Evolutionary conservation across 2,888 invertebrate genomes (phyloP).

Genomic region (Mythimna vitellina): DNA sequence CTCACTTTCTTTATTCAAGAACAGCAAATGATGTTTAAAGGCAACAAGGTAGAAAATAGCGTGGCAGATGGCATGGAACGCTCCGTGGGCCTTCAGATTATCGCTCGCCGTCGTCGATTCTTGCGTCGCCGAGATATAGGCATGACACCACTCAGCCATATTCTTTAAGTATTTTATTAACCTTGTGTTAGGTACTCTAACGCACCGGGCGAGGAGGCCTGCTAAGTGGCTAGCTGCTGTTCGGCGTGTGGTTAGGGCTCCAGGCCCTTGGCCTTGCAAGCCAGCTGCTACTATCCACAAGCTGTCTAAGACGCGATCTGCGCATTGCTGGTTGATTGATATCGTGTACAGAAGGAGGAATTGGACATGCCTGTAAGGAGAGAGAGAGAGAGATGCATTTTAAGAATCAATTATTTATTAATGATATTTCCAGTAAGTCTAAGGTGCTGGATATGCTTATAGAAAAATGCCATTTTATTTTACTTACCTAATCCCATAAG

Average conservation of each 20-base stretch:
- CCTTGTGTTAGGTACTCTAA: constrained; percentile 82
- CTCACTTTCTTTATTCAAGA: constrained; percentile 94
- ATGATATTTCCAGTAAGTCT: too few species aligned
- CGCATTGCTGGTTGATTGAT: constrained; percentile 86
- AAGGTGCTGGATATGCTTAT: too few species aligned
- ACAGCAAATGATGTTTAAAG: constrained; percentile 96
- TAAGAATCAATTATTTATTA: too few species aligned
- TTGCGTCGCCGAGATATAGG: constrained; percentile 93
- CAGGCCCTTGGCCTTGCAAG: constrained; percentile 79
- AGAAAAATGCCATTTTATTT: neutral
- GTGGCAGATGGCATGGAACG: constrained; percentile 98
- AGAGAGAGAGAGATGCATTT: neutral
- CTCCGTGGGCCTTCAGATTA: constrained; percentile 93
- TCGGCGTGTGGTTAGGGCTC: constrained; percentile 81
- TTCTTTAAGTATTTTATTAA: constrained; percentile 90
- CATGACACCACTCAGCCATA: constrained; percentile 96
- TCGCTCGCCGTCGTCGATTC: constrained; percentile 85
- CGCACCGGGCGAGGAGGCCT: constrained; percentile 85
- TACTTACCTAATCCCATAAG: constrained; percentile 92
- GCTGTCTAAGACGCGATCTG: constrained; percentile 80
- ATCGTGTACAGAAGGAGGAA: constrained; percentile 87
- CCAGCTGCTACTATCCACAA: constrained; percentile 86
- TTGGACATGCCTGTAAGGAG: constrained; percentile 83
- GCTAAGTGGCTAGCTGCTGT: constrained; percentile 85
- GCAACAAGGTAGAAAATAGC: constrained; percentile 97